A percentile compares a stretch with the other conserved stretches of the same genome.
phyloP scores from a whole-genome alignment of 2,888 invertebrate species.

The Arrhopalites spinosus region DNA sequence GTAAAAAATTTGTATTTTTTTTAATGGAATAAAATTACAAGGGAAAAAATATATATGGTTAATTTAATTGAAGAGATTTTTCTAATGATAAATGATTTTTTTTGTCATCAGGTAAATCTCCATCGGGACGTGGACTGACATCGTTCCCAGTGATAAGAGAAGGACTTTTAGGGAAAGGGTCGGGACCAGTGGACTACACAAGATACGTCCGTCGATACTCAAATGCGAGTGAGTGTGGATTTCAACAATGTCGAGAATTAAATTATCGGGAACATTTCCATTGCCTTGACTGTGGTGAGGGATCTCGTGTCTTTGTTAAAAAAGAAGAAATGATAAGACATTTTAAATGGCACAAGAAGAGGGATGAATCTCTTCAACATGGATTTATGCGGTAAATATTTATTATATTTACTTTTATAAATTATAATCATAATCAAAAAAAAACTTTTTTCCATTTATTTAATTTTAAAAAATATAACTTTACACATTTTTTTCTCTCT shows the following conservation, averaged over 20 bases:
- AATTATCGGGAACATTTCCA: slow-evolving; percentile 95
- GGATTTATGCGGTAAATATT: slow-evolving; percentile 75
- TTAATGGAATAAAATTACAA: background rate
- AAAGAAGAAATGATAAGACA: slow-evolving; percentile 99
- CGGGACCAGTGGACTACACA: slow-evolving; percentile 70
- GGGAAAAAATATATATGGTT: background rate
- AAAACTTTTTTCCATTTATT: too few species aligned
- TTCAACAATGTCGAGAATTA: slow-evolving; percentile 82
- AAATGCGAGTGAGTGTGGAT: slow-evolving; percentile 65
- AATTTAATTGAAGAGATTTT: background rate
- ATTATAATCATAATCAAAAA: too few species aligned
- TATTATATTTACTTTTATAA: background rate
- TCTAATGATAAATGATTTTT: too few species aligned
- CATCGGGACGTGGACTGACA: slow-evolving; percentile 54
- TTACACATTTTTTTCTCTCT: background rate
- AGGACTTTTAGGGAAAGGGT: slow-evolving; percentile 56
- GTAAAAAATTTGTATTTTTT: background rate
- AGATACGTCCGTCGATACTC: slow-evolving; percentile 84
- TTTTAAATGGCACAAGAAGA: slow-evolving; percentile 99
- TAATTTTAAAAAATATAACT: background rate
- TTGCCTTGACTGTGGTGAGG: slow-evolving; percentile 74
- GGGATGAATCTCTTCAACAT: slow-evolving; percentile 93
- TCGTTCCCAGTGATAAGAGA: slow-evolving; percentile 56
- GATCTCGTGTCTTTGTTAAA: slow-evolving; percentile 85
- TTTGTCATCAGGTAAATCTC: slow-evolving; percentile 42